Evolutionary conservation across 2,113 vertebrate species (phyloP).

Genomic region (Origma solitaria): DNA sequence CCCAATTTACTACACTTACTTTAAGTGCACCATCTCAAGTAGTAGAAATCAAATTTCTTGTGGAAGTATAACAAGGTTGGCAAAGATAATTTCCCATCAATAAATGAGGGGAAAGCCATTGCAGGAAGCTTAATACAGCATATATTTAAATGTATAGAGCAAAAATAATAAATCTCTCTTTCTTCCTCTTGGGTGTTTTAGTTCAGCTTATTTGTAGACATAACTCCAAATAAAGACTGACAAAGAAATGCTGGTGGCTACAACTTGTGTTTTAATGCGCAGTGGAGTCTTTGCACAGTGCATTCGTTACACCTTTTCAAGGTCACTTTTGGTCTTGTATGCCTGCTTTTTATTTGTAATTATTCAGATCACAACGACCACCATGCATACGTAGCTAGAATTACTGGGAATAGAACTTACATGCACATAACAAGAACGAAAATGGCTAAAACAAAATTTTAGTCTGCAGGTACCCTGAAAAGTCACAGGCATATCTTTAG

Average conservation of each 20-base stretch:
- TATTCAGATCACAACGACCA: background rate
- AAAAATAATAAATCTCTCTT: background rate
- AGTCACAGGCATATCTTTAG: background rate
- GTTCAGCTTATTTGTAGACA: background rate
- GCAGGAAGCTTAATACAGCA: background rate
- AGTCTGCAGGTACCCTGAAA: background rate
- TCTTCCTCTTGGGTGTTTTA: background rate
- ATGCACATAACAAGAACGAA: background rate
- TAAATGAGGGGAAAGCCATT: background rate
- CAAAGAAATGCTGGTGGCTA: background rate
- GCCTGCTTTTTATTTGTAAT: background rate
- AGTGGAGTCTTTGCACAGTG: background rate
- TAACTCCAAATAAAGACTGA: slow-evolving; percentile 10
- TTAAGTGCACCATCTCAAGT: background rate
- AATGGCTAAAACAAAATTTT: background rate
- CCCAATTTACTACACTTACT: background rate
- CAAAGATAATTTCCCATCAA: background rate
- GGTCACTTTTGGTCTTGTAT: background rate
- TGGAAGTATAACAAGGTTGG: background rate
- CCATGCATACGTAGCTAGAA: background rate
- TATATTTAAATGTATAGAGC: background rate
- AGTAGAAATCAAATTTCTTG: background rate
- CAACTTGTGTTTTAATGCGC: background rate
- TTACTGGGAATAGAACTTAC: background rate
- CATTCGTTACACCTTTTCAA: background rate